Conservation (phyloP, 2,113 vertebrate genomes). For the Edolisoma coerulescens region DNA sequence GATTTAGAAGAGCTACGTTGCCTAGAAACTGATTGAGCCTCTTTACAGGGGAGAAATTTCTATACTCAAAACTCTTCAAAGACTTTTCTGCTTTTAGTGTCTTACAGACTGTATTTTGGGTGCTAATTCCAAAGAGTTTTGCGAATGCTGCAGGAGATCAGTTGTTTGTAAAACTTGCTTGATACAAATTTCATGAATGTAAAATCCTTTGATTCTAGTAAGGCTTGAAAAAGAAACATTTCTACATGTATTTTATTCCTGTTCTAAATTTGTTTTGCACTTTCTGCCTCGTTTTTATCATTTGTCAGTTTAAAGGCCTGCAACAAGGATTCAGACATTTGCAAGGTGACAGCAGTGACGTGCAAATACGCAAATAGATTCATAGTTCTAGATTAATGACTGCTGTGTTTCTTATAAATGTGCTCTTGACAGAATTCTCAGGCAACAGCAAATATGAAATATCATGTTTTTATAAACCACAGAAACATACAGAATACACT, state of each 20-base stretch:
- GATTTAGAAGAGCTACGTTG: constrained; percentile 22
- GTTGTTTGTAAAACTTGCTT: constrained; percentile 13
- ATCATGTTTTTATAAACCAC: not conserved
- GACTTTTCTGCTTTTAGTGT: not conserved
- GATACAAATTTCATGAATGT: constrained; percentile 37
- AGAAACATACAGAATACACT: not conserved
- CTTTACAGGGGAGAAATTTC: constrained; percentile 16
- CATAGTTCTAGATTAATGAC: constrained; percentile 40
- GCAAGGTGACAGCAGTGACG: constrained; percentile 19
- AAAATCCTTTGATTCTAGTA: constrained; percentile 34
- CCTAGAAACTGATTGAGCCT: constrained; percentile 48
- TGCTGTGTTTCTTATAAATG: not conserved
- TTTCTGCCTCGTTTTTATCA: constrained; percentile 27
- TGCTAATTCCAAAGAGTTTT: not conserved
- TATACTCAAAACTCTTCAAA: constrained; percentile 16
- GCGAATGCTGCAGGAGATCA: not conserved
- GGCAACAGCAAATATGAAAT: not conserved
- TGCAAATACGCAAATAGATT: constrained; percentile 12
- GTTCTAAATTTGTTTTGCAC: constrained; percentile 26
- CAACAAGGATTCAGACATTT: constrained; percentile 28
- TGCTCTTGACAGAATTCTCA: constrained; percentile 7
- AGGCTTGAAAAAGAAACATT: constrained; percentile 16
- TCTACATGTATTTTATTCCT: not conserved
- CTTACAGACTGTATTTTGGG: not conserved
- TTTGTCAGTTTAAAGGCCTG: constrained; percentile 41